A percentile compares a stretch with the other conserved stretches of the same genome.
These are phyloP conservation scores for Acomys russatus DNA, from an alignment of 2,797 vertebrate species.

Conservation along the genomic window DNA sequence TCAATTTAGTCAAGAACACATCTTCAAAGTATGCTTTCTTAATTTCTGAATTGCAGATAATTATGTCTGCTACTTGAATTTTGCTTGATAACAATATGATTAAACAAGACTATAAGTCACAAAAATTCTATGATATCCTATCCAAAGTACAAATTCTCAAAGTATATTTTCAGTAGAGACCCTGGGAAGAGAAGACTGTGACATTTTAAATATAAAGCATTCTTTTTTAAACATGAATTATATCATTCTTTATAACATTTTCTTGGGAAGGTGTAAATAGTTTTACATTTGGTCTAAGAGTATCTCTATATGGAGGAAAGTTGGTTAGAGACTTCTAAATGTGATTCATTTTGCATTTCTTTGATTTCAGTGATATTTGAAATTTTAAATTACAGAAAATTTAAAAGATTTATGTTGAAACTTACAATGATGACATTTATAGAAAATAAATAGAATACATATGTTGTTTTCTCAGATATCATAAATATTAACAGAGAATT, in stretches of 20 bases:
- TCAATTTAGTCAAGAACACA: background rate
- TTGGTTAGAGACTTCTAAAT: conserved; percentile 13
- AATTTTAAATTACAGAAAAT: conserved; percentile 18
- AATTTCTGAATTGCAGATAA: background rate
- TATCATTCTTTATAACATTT: conserved; percentile 38
- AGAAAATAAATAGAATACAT: conserved; percentile 62
- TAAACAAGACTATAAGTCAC: conserved; percentile 15
- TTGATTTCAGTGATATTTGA: conserved; percentile 65
- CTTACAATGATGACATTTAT: conserved; percentile 75
- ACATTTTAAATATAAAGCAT: conserved; percentile 58
- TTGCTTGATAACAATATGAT: background rate
- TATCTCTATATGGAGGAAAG: background rate
- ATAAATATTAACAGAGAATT: conserved; percentile 52
- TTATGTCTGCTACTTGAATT: background rate
- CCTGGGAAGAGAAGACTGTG: background rate
- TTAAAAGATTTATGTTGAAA: conserved; percentile 65
- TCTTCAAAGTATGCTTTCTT: conserved; percentile 2
- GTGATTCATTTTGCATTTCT: conserved; percentile 47
- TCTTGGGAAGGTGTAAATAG: conserved; percentile 4
- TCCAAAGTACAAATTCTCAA: background rate
- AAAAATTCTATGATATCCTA: background rate
- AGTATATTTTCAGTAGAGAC: conserved; percentile 7
- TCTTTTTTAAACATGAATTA: conserved; percentile 29
- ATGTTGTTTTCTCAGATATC: conserved; percentile 39
- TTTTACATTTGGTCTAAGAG: background rate